phyloP scores from a whole-genome alignment of 2,797 vertebrate species.

The Myotis pilosus region DNA sequence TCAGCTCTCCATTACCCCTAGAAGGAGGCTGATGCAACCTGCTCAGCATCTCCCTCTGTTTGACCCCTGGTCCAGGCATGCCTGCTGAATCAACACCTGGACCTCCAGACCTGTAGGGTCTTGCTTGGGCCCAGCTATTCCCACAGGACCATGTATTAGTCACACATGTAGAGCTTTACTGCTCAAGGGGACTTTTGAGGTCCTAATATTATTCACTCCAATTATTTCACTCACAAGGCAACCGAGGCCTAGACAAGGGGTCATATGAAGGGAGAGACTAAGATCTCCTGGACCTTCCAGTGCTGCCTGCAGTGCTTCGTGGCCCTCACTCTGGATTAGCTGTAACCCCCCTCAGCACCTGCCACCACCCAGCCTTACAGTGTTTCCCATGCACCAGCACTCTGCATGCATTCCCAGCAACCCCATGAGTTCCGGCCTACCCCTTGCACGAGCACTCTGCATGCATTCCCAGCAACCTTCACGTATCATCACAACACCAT shows the following conservation, averaged over 20 bases:
- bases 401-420: background rate
- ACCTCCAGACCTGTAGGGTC: constrained; percentile 28
- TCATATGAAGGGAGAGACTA: background rate
- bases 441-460: too few relatives aligned
- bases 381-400: too few relatives aligned
- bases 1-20: background rate
- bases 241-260: background rate
- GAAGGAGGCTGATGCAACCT: constrained; percentile 14
- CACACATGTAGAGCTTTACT: background rate
- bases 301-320: background rate
- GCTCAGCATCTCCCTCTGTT: background rate
- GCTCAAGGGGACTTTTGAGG: constrained; percentile 28
- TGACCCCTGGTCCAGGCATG: constrained; percentile 42
- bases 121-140: constrained; percentile 48
- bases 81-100: constrained; percentile 28
- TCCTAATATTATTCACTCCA: background rate
- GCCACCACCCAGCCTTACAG: background rate
- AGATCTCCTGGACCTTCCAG: background rate
- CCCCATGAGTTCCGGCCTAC: background rate
- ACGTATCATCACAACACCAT: background rate
- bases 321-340: background rate
- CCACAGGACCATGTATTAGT: background rate
- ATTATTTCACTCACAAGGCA: constrained; percentile 5
- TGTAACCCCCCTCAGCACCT: background rate
- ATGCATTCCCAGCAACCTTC: background rate